Evolutionary conservation across 2,797 vertebrate species (phyloP), one percentile per base, ranked within the genome.

Genomic region (Coregonus ussuriensis): DNA sequence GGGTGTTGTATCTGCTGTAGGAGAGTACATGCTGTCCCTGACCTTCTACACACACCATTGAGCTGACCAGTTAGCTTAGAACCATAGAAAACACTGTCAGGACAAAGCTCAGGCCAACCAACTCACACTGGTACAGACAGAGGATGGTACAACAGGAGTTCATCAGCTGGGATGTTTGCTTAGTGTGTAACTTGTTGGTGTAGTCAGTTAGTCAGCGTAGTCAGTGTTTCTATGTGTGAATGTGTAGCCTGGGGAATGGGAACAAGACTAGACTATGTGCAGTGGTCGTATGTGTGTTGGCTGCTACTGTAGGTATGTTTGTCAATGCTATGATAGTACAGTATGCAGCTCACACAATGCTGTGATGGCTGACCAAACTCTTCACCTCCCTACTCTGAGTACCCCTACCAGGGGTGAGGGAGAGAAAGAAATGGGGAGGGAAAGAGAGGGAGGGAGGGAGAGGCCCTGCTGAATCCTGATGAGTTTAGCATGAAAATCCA

Each of bases 11-110:
- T 79, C 75, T 75, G 86, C 81, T 86, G 80, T 73, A 47, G 74
- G 82, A 86, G 83, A 86, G 81, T 72, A 65, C 89, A 87, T 31
- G 47, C 78, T 41, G 71, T 79, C 80, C 62, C 25, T 89, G 86
- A 91, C 89, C 90, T 87, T 88, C 86, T 87, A 85, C 85, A 79
- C 81, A 14, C 21, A 78, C 77, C 71, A 77, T 84, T 82, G 81
- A 88, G 87, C 73, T 90, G 82, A 81, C 88, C 89, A 89, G 89
- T 91, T 91, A 90, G 86, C 25, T 25, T 25, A 25, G 25, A 82
- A 90, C 78, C 31, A 76, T 25, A 84, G 86, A 76, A 84, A 52
- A 33, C 31, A 74, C 53, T 16, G 14, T 18, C 53, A 54, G 53
- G 53, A 15, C 53, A 16, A 54, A 54, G 53, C 16, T 54, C 53